Conservation (phyloP, 2,797 vertebrate species). For the Leptatherina wallacei region DNA sequence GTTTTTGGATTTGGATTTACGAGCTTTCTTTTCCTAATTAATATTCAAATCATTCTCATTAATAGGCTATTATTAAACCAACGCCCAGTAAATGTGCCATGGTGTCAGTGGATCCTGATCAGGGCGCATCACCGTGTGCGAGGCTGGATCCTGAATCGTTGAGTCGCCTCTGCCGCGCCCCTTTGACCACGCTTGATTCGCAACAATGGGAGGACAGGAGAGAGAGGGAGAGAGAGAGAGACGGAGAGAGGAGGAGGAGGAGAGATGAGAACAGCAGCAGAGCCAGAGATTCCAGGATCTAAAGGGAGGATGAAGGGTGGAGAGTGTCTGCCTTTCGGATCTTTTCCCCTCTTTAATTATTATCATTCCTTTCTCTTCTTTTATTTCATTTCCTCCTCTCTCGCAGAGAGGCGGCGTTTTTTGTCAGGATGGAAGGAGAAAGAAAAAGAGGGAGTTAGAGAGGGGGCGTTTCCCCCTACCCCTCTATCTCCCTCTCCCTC, state of each 20-base stretch:
- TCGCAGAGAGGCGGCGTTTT: slow-evolving; percentile 33
- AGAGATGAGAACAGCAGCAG: slow-evolving; percentile 56
- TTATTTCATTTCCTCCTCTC: slow-evolving; percentile 45
- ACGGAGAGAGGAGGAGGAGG: slow-evolving; percentile 44
- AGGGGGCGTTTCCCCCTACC: slow-evolving; percentile 79
- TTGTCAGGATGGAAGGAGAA: slow-evolving; percentile 22
- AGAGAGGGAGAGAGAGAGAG: slow-evolving; percentile 38
- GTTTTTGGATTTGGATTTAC: not conserved
- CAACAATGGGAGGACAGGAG: slow-evolving; percentile 78
- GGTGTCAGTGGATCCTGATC: slow-evolving; percentile 35
- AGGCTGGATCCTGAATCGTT: slow-evolving; percentile 51
- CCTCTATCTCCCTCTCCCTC: not conserved
- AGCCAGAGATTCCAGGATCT: slow-evolving; percentile 65
- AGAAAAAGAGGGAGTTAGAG: slow-evolving; percentile 51
- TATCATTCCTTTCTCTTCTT: slow-evolving; percentile 18
- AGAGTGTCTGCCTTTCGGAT: slow-evolving; percentile 69
- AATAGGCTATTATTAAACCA: slow-evolving; percentile 7
- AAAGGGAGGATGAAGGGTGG: slow-evolving; percentile 70
- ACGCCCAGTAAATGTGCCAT: slow-evolving; percentile 21
- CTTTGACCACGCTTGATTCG: slow-evolving; percentile 82
- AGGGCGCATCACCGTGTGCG: slow-evolving; percentile 56
- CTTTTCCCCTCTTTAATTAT: slow-evolving; percentile 38
- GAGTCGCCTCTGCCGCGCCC: slow-evolving; percentile 79
- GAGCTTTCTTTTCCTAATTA: not conserved
- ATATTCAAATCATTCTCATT: not conserved